A percentile compares a stretch with the other conserved stretches of the same genome.
Conservation (phyloP, 2,888 invertebrate genomes). For the Cantharis lateralis region DNA sequence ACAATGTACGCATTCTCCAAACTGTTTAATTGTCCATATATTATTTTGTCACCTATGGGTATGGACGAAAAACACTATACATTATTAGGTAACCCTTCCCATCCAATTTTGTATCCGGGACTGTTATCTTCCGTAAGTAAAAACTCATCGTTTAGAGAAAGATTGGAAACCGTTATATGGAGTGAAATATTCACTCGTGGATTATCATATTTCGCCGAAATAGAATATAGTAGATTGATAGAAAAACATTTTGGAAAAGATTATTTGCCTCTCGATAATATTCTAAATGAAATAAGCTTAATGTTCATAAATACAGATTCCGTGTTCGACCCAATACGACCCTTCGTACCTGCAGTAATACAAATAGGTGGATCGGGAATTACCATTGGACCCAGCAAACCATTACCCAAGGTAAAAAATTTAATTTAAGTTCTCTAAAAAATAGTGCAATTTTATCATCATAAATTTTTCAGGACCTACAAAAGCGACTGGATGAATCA, state of each 20-base stretch:
- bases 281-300: background rate
- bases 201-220: background rate
- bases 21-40: background rate
- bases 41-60: background rate
- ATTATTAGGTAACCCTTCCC: background rate
- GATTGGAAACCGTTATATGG: background rate
- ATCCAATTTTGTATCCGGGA: background rate
- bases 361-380: background rate
- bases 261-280: background rate
- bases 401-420: background rate
- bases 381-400: background rate
- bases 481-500: constrained; percentile 1
- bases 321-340: background rate
- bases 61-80: background rate
- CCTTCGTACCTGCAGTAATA: background rate
- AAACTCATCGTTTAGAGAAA: background rate
- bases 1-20: constrained; percentile 51
- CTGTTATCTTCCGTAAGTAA: background rate
- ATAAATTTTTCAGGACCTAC: background rate
- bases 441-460: no score
- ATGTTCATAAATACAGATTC: background rate
- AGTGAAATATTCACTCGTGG: background rate
- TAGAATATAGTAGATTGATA: background rate
- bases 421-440: no score
- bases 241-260: background rate